Percentiles rank a stretch among this genome's conserved stretches.
Evolutionary conservation across 2,113 vertebrate species (phyloP).

Genomic region (Lamprologus sp.): DNA sequence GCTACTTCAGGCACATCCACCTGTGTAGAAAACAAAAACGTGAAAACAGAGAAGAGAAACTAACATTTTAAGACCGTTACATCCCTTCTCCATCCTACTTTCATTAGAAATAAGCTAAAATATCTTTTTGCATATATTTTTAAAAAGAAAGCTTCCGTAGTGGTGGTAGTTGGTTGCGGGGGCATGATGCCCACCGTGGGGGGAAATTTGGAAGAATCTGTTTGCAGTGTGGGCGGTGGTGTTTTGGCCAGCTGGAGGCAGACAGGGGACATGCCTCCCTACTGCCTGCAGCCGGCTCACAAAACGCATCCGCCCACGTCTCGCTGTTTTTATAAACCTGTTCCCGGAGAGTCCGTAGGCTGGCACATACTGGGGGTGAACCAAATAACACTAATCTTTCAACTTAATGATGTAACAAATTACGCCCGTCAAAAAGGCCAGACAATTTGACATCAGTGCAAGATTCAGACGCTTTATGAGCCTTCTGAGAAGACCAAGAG

Average conservation of each 20-base stretch:
- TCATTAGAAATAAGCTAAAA: neutral
- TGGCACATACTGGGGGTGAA: neutral
- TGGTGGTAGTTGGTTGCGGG: neutral
- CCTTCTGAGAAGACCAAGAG: neutral
- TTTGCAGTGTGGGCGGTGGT: slow-evolving; percentile 14
- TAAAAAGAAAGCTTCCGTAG: neutral
- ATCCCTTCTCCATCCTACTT: neutral
- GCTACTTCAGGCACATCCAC: slow-evolving; percentile 27
- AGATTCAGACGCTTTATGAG: neutral
- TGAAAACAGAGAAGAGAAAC: neutral
- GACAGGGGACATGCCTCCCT: slow-evolving; percentile 22
- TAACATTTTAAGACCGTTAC: rapidly evolving
- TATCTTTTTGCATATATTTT: neutral
- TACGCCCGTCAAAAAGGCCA: neutral
- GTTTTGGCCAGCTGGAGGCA: slow-evolving; percentile 48
- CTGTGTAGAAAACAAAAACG: slow-evolving; percentile 9
- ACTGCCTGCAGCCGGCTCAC: slow-evolving; percentile 13
- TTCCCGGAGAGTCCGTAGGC: neutral
- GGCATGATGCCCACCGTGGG: neutral
- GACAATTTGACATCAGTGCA: neutral
- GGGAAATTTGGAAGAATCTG: neutral
- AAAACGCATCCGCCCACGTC: neutral
- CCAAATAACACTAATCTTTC: neutral
- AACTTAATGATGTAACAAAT: neutral
- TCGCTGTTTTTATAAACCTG: neutral